A percentile compares a stretch with the other conserved stretches of the same genome.
Evolutionary conservation across 2,888 invertebrate species (phyloP).

Genomic region (Helleia helle): DNA sequence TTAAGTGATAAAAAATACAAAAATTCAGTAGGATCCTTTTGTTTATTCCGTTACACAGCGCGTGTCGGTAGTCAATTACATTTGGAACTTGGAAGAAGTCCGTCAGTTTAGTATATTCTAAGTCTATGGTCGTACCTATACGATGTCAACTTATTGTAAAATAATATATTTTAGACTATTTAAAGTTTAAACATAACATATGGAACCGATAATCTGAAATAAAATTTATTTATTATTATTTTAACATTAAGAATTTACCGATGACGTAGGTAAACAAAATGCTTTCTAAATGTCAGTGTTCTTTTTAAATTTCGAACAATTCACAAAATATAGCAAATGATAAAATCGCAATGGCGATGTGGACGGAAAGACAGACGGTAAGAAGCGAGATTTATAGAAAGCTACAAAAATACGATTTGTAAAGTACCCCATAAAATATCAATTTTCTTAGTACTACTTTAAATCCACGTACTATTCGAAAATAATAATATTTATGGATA

Average conservation of each 20-base stretch:
- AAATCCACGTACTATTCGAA: too few species aligned
- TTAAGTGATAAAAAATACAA: too few species aligned
- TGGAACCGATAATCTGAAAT: not conserved
- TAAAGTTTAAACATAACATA: too few species aligned
- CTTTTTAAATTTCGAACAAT: not conserved
- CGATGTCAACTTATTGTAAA: too few species aligned
- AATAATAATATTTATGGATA: conserved; percentile 8
- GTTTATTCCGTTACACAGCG: too few species aligned
- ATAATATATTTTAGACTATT: too few species aligned
- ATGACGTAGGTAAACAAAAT: not conserved
- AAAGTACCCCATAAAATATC: conserved; percentile 13
- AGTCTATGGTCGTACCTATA: too few species aligned
- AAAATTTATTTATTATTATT: conserved; percentile 4
- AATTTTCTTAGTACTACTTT: not conserved
- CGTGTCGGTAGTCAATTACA: too few species aligned
- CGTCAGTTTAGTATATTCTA: too few species aligned
- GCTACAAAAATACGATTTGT: conserved; percentile 15
- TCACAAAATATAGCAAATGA: conserved; percentile 2
- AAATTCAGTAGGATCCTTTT: too few species aligned
- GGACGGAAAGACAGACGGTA: conserved; percentile 24
- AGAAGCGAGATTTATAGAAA: conserved; percentile 18
- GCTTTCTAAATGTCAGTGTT: conserved; percentile 3
- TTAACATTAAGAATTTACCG: not conserved
- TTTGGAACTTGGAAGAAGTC: too few species aligned
- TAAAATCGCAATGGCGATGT: conserved; percentile 12